phyloP scores from a whole-genome alignment of 1,140 invertebrate species.

The Akabosia matsudoensis region DNA sequence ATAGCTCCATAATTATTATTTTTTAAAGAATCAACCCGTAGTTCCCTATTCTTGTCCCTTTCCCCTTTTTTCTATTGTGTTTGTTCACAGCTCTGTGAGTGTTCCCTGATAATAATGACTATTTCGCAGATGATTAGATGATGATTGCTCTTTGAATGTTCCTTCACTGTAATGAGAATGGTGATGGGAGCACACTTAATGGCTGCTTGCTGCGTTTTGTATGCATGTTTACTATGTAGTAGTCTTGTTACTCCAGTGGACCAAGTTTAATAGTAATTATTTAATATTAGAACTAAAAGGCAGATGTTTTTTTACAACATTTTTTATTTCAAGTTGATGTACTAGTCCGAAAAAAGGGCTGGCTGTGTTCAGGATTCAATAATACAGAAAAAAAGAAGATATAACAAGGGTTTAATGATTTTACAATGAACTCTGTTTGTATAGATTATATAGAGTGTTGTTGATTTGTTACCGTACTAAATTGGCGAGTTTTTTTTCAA shows the following conservation, averaged over 20 bases:
- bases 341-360: neutral
- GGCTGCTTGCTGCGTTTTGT: constrained; percentile 10
- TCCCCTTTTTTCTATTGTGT: neutral
- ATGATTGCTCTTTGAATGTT: neutral
- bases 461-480: no score
- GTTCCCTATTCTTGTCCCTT: neutral
- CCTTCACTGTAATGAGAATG: neutral
- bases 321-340: neutral
- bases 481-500: no score
- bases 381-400: no score
- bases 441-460: no score
- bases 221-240: neutral
- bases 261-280: neutral
- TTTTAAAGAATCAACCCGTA: constrained; percentile 7
- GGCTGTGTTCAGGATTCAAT: no score
- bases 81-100: no score
- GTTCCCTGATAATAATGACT: constrained; percentile 4
- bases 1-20: neutral
- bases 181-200: neutral
- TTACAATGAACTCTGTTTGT: no score
- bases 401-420: no score
- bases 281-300: neutral
- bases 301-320: constrained; percentile 11
- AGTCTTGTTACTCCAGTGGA: neutral
- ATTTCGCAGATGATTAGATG: neutral